phyloP scores from a whole-genome alignment of 1,140 invertebrate species.

The Cyclina sinensis region DNA sequence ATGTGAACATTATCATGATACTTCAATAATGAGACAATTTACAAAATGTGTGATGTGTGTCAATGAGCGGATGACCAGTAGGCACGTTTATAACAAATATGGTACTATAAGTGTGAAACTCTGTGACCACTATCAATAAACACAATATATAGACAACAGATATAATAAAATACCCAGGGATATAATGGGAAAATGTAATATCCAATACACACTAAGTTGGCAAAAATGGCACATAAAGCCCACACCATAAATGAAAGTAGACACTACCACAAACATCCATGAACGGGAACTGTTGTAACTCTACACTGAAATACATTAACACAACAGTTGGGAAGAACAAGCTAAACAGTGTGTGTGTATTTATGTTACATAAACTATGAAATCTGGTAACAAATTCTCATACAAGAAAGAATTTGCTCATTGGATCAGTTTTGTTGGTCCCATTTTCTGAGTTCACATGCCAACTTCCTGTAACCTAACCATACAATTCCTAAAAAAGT shows the following conservation, averaged over 20 bases:
- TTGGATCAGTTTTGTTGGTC: background rate
- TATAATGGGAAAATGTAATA: slow-evolving; percentile 3
- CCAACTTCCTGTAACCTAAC: too few species aligned
- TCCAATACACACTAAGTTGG: slow-evolving; percentile 36
- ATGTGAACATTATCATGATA: background rate
- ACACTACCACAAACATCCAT: background rate
- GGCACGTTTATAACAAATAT: slow-evolving; percentile 30
- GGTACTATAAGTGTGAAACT: background rate
- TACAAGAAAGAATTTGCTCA: background rate
- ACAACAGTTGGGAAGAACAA: too few species aligned
- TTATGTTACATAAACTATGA: background rate
- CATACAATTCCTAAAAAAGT: too few species aligned
- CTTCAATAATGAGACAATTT: slow-evolving; percentile 13
- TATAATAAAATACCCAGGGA: slow-evolving; percentile 51
- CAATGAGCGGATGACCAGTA: background rate
- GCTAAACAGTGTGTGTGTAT: background rate
- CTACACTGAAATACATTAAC: background rate
- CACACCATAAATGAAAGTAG: slow-evolving; percentile 30
- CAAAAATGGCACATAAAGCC: slow-evolving; percentile 49
- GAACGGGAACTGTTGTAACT: background rate
- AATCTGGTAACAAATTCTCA: background rate
- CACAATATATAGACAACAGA: slow-evolving; percentile 28
- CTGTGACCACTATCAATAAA: slow-evolving; percentile 7
- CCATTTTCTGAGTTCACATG: background rate
- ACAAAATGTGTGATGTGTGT: slow-evolving; percentile 14